Evolutionary conservation across 2,888 invertebrate genomes (phyloP), one percentile per base, ranked within the genome.

Genomic region (Sthenelais limicola): DNA sequence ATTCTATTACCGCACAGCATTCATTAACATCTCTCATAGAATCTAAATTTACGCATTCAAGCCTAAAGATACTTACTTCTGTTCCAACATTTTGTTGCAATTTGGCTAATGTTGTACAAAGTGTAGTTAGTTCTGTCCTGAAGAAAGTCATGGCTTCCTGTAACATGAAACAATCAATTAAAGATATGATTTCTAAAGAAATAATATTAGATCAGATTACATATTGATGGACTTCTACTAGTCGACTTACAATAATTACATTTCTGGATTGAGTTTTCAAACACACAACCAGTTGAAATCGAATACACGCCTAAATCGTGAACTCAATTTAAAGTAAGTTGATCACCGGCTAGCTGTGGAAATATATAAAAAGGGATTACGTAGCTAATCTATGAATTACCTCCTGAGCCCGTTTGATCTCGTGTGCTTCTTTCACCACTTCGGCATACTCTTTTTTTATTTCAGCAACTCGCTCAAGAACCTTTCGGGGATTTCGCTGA

Each of bases 391-490:
- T 26, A 56, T 35, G 15, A 33, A 7, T 33, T 72, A 83, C 84
- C 79, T 82, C 78, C 51, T 84, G 83, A 21, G 82, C 80, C 68
- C 81, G 72, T 68, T 83, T 82, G 32, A 85, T 81, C 18, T 74
- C 80, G 15, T 78, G 74, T 1, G 81, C 81, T 26, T 84, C 83
- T 62, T 82, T 74, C 1, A 80, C 79, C 21, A 85, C 48, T 18
- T 76, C 68, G 24, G 78, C 73, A 76, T 80, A 83, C 66, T 85
- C 83, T 56, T 82, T 78, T 71, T 83, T 85, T 15, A 83, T 79
- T 26, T 80, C 82, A 43, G 72, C 73, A 26, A 85, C 72, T 66
- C 80, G 80, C 52, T 80, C 74, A 30, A 83, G 38, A 74, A 85
- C 74, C 43, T 80, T 76, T 0, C 78, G 79, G 56, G 84, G 84